Percentiles rank a stretch among this genome's conserved stretches.
phyloP scores from a whole-genome alignment of 1,140 invertebrate genomes.

The Asobara japonica region DNA sequence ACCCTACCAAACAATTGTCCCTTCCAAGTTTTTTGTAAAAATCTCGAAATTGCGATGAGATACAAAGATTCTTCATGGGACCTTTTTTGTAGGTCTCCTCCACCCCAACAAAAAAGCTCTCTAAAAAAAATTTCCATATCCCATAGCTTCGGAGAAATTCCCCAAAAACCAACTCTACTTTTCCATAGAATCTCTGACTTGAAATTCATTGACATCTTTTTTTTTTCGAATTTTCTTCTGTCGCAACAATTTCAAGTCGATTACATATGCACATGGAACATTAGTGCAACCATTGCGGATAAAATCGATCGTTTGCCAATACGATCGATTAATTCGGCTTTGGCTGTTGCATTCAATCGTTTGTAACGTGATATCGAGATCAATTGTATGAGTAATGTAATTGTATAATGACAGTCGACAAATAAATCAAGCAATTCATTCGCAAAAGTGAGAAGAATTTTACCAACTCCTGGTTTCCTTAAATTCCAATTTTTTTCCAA shows the following conservation, averaged over 20 bases:
- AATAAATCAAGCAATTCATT: no score
- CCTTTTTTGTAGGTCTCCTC: neutral
- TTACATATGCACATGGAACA: neutral
- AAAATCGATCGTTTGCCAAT: neutral
- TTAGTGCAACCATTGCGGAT: neutral
- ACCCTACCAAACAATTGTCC: no score
- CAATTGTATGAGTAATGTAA: neutral
- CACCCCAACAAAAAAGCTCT: neutral
- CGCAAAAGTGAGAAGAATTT: no score
- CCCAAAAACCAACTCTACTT: neutral
- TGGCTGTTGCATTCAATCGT: neutral
- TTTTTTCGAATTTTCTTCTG: neutral
- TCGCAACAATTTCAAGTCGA: conserved; percentile 2
- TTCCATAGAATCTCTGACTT: no score
- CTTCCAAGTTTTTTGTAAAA: neutral
- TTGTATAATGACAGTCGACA: neutral
- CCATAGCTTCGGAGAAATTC: neutral
- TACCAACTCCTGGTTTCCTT: no score
- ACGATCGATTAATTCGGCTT: neutral
- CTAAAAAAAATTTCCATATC: neutral
- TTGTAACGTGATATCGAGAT: neutral
- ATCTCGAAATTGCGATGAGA: neutral
- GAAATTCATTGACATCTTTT: no score
- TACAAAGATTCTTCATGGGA: neutral
- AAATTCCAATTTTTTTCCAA: no score